A percentile compares a stretch with the other conserved stretches of the same genome.
Evolutionary conservation across 2,888 invertebrate species (phyloP).

Genomic region (Sinotaia quadrata): DNA sequence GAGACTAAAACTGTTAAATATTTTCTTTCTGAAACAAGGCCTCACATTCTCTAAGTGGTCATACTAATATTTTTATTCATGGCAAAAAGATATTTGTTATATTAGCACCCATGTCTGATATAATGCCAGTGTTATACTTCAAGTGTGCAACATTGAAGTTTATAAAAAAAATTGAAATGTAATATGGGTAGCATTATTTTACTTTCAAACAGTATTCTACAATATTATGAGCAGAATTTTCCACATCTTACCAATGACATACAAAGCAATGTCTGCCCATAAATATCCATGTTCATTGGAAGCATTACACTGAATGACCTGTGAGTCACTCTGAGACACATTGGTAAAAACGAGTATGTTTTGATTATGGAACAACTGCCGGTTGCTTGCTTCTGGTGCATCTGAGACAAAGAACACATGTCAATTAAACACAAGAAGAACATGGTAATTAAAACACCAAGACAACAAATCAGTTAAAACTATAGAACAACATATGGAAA

Average conservation of each 20-base stretch:
- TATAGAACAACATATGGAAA: no score
- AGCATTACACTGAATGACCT: conserved; percentile 98
- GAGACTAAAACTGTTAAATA: no score
- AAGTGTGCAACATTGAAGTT: no score
- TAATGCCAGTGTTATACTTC: no score
- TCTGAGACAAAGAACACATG: conserved; percentile 25
- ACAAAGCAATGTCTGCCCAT: conserved; percentile 97
- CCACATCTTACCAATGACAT: conserved; percentile 84
- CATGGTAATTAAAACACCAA: no score
- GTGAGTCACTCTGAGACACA: conserved; percentile 79
- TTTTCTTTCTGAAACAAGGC: no score
- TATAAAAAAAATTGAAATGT: neutral
- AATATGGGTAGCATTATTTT: neutral
- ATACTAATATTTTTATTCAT: no score
- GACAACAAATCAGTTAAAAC: no score
- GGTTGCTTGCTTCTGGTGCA: conserved; percentile 29
- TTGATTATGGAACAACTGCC: conserved; percentile 39
- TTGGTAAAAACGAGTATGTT: conserved; percentile 75
- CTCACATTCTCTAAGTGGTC: no score
- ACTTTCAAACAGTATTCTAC: neutral
- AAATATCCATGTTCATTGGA: conserved; percentile 98
- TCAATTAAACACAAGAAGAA: no score
- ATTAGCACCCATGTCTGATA: no score
- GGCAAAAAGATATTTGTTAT: no score
- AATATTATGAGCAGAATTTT: neutral